Percentiles rank a stretch among this genome's conserved stretches.
phyloP scores from a whole-genome alignment of 2,888 invertebrate genomes.

The Drosophila borborema region DNA sequence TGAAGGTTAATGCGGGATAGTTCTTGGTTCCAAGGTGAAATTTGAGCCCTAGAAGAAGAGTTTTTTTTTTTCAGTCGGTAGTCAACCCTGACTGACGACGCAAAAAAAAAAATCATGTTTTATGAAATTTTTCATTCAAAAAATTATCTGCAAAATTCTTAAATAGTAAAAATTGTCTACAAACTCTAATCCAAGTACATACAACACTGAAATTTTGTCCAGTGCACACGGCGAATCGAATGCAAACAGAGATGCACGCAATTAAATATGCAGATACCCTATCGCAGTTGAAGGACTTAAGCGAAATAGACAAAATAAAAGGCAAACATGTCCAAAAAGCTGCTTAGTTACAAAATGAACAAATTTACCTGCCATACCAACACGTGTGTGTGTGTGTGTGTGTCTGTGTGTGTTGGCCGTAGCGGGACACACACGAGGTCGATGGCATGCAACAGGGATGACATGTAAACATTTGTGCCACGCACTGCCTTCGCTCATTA shows the following conservation, averaged over 20 bases:
- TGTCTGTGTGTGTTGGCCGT: not conserved
- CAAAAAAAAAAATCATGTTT: too few relatives aligned
- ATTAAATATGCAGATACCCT: conserved; percentile 62
- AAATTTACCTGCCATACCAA: conserved; percentile 26
- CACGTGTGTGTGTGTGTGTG: not conserved
- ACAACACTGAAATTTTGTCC: not conserved
- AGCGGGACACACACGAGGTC: not conserved
- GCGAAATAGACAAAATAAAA: conserved; percentile 47
- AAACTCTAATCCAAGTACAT: not conserved
- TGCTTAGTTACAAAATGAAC: conserved; percentile 48
- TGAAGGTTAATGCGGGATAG: too few relatives aligned
- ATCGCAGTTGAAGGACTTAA: conserved; percentile 29
- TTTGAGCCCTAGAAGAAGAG: too few relatives aligned
- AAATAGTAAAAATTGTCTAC: not conserved
- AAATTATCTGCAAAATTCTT: too few relatives aligned
- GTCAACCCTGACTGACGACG: too few relatives aligned
- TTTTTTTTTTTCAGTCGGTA: too few relatives aligned
- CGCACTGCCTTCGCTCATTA: conserved; percentile 65
- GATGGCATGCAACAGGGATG: conserved; percentile 29
- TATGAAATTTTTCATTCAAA: too few relatives aligned
- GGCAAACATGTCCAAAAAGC: conserved; percentile 57
- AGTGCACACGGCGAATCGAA: conserved; percentile 26
- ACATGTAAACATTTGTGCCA: conserved; percentile 44
- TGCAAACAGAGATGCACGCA: conserved; percentile 37
- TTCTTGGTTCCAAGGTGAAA: too few relatives aligned